Evolutionary conservation across 2,888 invertebrate genomes (phyloP).

Genomic region (Lysandra bellargus): DNA sequence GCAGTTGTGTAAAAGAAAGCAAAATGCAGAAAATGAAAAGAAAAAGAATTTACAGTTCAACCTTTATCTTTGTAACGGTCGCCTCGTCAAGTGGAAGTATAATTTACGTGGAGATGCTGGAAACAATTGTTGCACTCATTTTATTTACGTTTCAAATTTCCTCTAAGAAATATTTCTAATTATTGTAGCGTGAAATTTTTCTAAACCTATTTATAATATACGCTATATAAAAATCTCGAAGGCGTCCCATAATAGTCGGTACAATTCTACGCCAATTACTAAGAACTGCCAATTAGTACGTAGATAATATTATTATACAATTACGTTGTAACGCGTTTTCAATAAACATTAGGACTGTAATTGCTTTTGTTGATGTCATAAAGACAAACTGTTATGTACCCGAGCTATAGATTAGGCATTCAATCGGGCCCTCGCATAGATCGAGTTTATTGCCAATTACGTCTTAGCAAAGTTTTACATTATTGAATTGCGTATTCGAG

Average conservation of each 20-base stretch:
- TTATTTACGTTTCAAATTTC: background rate
- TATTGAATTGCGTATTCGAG: slow-evolving; percentile 27
- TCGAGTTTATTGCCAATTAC: slow-evolving; percentile 28
- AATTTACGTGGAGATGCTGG: background rate
- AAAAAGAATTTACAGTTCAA: background rate
- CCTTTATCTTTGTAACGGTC: slow-evolving; percentile 5
- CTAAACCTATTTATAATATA: background rate
- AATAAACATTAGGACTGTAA: slow-evolving; percentile 25
- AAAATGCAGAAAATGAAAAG: slow-evolving; percentile 42
- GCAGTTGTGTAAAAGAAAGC: slow-evolving; percentile 50
- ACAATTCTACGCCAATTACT: background rate
- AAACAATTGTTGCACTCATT: background rate
- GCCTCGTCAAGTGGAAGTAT: slow-evolving; percentile 9
- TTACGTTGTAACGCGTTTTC: slow-evolving; percentile 5
- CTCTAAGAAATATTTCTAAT: background rate
- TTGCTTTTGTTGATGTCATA: slow-evolving; percentile 25
- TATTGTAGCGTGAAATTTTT: background rate
- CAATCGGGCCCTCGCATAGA: slow-evolving; percentile 26
- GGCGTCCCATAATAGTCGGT: background rate
- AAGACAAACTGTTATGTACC: slow-evolving; percentile 29
- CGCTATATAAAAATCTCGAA: too few species aligned
- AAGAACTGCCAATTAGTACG: slow-evolving; percentile 2
- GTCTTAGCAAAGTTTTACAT: slow-evolving; percentile 24
- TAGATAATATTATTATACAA: background rate
- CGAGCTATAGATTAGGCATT: slow-evolving; percentile 21